Evolutionary conservation across 1,140 invertebrate genomes (phyloP).

Genomic region (Eupristina koningsbergeri): DNA sequence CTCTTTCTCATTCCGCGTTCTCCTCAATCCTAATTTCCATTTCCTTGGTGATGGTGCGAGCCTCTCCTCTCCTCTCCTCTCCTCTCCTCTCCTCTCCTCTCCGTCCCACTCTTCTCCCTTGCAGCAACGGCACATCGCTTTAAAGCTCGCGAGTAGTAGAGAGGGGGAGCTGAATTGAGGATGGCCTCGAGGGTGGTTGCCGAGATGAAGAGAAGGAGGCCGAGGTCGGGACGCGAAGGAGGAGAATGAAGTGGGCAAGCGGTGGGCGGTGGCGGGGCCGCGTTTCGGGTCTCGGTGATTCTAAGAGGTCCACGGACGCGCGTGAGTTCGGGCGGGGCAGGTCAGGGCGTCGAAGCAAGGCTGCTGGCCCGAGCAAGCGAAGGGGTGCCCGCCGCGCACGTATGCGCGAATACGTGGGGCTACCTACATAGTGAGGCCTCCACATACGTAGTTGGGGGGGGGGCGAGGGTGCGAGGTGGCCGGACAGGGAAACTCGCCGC

Average conservation of each 20-base stretch:
- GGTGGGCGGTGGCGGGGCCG: constrained; percentile 38
- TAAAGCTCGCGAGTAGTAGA: constrained; percentile 62
- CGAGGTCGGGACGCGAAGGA: constrained; percentile 23
- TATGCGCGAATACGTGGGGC: background rate
- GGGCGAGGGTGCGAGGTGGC: background rate
- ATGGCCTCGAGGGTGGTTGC: constrained; percentile 57
- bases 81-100: too few species aligned
- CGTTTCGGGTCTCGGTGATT: constrained; percentile 67
- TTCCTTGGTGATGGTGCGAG: background rate
- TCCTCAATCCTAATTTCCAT: constrained; percentile 23
- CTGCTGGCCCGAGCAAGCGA: constrained; percentile 53
- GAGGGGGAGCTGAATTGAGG: constrained; percentile 54
- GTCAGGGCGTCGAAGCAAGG: background rate
- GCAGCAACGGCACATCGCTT: constrained; percentile 63
- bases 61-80: too few species aligned
- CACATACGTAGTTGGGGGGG: background rate
- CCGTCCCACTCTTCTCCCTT: too few species aligned
- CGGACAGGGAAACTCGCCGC: constrained; percentile 51
- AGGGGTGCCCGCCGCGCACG: constrained; percentile 50
- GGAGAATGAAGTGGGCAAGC: constrained; percentile 41
- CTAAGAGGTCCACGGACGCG: constrained; percentile 68
- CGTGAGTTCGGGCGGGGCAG: constrained; percentile 47
- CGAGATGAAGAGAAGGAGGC: constrained; percentile 53
- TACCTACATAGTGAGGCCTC: background rate
- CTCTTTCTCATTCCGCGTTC: background rate